Percentiles rank a stretch among this genome's conserved stretches.
These are phyloP conservation scores for Aplysina aerophoba DNA, from an alignment of 37 sponge, comb jelly and placozoan genomes.

Conservation along the genomic window DNA sequence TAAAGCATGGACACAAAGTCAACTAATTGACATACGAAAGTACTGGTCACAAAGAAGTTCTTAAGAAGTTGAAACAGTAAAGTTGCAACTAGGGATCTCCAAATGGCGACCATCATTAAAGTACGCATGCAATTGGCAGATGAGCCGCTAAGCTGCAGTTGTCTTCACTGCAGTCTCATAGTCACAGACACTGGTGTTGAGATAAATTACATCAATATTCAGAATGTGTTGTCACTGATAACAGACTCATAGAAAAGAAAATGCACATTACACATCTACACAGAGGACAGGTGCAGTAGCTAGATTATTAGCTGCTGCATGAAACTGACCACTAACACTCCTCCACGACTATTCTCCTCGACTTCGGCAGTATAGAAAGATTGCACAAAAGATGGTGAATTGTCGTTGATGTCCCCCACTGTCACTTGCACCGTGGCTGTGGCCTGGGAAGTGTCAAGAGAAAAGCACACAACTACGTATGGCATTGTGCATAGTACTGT, in stretches of 20 bases:
- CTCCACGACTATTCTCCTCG: conserved; percentile 42
- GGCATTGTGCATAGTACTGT: too few species aligned
- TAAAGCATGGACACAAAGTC: neutral
- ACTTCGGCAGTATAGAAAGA: conserved; percentile 29
- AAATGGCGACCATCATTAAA: too few species aligned
- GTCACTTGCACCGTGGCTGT: conserved; percentile 61
- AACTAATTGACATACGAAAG: neutral
- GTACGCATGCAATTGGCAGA: too few species aligned
- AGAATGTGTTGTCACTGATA: too few species aligned
- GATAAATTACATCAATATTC: too few species aligned
- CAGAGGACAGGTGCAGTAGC: neutral
- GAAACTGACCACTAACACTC: conserved; percentile 27
- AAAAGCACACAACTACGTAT: neutral
- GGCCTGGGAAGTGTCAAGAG: conserved; percentile 2
- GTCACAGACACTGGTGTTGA: too few species aligned
- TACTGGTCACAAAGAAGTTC: too few species aligned
- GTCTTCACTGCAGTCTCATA: too few species aligned
- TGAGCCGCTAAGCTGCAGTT: too few species aligned
- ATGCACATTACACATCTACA: neutral
- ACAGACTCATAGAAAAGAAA: neutral
- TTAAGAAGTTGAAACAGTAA: too few species aligned
- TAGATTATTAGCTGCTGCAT: too few species aligned
- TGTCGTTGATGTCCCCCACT: conserved; percentile 78
- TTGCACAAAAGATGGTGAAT: conserved; percentile 59
- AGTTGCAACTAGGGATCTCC: too few species aligned